These are phyloP conservation scores for Orestias chungarensis DNA, from an alignment of 2,797 vertebrate species.

Conservation along the genomic window DNA sequence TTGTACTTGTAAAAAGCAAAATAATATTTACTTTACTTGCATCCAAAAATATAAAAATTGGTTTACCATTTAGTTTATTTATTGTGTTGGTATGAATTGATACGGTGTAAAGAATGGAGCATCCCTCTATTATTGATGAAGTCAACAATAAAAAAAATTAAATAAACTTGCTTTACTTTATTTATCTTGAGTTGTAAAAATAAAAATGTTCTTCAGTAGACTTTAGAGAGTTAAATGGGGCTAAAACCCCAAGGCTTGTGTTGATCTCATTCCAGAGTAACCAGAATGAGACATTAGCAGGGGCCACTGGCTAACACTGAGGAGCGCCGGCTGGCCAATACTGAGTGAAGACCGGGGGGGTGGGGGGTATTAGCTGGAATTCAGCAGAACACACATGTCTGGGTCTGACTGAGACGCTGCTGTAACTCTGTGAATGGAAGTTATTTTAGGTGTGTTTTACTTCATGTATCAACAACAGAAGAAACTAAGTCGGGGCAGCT, in stretches of 20 bases:
- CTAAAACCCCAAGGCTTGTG: slow-evolving; percentile 26
- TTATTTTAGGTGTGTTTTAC: slow-evolving; percentile 11
- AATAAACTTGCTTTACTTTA: neutral
- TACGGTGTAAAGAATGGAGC: neutral
- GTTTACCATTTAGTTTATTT: too few relatives aligned
- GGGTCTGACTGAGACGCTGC: slow-evolving; percentile 26
- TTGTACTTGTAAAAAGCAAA: too few relatives aligned
- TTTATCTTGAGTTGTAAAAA: neutral
- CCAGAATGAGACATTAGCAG: slow-evolving; percentile 49
- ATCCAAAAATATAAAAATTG: too few relatives aligned
- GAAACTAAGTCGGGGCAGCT: neutral
- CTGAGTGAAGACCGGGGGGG: slow-evolving; percentile 44
- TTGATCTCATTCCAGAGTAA: slow-evolving; percentile 59
- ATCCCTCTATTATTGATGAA: neutral
- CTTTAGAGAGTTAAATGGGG: slow-evolving; percentile 5
- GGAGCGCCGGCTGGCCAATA: slow-evolving; percentile 37
- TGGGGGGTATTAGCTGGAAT: slow-evolving; percentile 36
- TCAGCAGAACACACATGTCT: slow-evolving; percentile 34
- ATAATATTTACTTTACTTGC: too few relatives aligned
- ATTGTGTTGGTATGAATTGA: too few relatives aligned
- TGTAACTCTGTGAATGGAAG: slow-evolving; percentile 8
- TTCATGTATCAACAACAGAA: slow-evolving; percentile 2
- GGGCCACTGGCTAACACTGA: slow-evolving; percentile 34
- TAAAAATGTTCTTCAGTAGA: slow-evolving; percentile 28
- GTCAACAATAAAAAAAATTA: neutral